phyloP scores from a whole-genome alignment of 2,797 vertebrate genomes.

The Pygocentrus nattereri region DNA sequence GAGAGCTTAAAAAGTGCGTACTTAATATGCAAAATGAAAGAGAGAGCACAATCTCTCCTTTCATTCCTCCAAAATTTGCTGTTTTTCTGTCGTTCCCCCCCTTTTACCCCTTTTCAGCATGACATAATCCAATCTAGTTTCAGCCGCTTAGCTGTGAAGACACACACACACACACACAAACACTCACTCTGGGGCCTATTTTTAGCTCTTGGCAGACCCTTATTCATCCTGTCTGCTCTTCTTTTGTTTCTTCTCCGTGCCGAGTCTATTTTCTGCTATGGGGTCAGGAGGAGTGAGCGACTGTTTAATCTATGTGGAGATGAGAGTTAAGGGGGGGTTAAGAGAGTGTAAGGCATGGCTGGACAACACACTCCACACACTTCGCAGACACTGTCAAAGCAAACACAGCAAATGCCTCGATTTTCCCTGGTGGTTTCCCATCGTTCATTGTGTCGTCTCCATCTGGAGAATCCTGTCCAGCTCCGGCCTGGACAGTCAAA shows the following conservation, averaged over 20 bases:
- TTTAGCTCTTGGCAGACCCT: constrained; percentile 61
- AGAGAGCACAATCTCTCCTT: neutral
- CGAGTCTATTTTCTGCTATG: constrained; percentile 59
- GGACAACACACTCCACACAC: constrained; percentile 51
- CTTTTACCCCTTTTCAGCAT: constrained; percentile 8
- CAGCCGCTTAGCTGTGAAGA: constrained; percentile 4
- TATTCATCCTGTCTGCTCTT: constrained; percentile 45
- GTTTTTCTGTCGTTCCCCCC: constrained; percentile 39
- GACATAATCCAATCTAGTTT: constrained; percentile 40
- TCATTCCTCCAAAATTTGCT: neutral
- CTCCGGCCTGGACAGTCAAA: constrained; percentile 32
- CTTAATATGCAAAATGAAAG: neutral
- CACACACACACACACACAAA: constrained; percentile 1
- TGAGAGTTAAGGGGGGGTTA: neutral
- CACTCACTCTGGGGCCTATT: constrained; percentile 45
- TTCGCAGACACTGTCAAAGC: constrained; percentile 49
- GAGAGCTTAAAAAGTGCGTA: too few relatives aligned
- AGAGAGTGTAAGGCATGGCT: constrained; percentile 33
- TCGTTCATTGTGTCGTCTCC: constrained; percentile 23
- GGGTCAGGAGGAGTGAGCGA: constrained; percentile 55
- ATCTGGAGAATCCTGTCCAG: constrained; percentile 7
- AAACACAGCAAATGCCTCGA: constrained; percentile 43
- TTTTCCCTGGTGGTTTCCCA: constrained; percentile 9
- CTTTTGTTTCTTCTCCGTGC: constrained; percentile 40
- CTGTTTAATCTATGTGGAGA: constrained; percentile 37